Base-by-base conservation (phyloP, 2,113 vertebrate genomes). In the Platycercus adscitus region DNA sequence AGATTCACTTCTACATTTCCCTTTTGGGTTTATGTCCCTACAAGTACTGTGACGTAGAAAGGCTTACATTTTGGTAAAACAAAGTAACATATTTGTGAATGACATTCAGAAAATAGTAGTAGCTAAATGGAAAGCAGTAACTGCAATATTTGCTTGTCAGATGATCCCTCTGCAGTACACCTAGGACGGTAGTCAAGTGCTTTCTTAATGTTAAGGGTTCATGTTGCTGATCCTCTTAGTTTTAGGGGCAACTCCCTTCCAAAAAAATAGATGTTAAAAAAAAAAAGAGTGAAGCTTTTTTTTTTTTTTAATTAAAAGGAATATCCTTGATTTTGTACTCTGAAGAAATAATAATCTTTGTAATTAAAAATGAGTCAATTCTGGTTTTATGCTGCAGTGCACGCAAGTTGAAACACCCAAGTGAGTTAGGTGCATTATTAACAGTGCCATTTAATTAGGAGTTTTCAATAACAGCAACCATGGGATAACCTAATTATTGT, bases 351-450 rank as follows among this genome's bases (percentile, higher is more conserved):
- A 93, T 92, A 64, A 83, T 81, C 19, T 91, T 84, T 64, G 17
- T 88, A 89, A 93, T 96, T 94, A 93, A 95, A 93, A 88, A 87
- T 88, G 52, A 96, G n/a, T 58, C 39, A 87, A 9, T 80, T 94
- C 63, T 65, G 23, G 17, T 47, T 89, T 94, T 77, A 83, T 53
- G 28, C 58, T 66, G 72, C 63, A 35, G 52, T 83, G 78, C 55
- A 69, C 66, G 77, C 15, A 33, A 39, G 60, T 5, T 83, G 87
- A 93, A 94, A 86, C 69, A 81, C 86, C 72, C 75, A 83, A 77
- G 68, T 73, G 91, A 81, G 50, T 35, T 41, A 80, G 31, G 29
- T 60, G 13, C 15, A 31, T 91, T 91, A 94, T 88, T 76, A 91
- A 64, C 18, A 72, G 11, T 37, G 23, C 11, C 58, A 72, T 63